Evolutionary conservation across 2,888 invertebrate species (phyloP), one percentile per base, ranked within the genome.

Genomic region (Scaeva pyrastri): DNA sequence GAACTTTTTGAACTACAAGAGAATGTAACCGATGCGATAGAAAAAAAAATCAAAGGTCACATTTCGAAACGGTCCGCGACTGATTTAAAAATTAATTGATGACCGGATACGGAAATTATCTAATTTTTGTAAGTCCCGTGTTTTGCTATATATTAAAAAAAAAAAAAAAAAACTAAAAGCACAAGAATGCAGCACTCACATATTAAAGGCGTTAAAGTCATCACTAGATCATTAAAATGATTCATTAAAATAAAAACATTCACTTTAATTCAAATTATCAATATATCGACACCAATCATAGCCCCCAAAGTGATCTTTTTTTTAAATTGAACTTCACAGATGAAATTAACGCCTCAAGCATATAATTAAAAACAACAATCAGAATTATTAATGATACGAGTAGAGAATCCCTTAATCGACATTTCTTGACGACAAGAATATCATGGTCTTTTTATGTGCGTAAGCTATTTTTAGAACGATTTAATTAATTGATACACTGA

Each of bases 41-140:
- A 1, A 56, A 26, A 52, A n/a, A n/a, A 55, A 71, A 72, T 48
- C 39, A 72, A 58, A 72, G 71, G 56, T 72, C 71, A 45, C 6
- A 72, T 45, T 72, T 72, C n/a, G 71, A 45, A 58, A 72, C 58
- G 45, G 58, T 52, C 23, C 52, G 39, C 31, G 5, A 62, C 12
- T 73, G 21, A 73, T 73, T 73, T 48, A 41, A 45, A 23, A 50
- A 58, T 36, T 36, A 73, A 76, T 68, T 39, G 68, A 48, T 48
- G 43, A 66, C 68, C 76, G 58, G 58, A 70, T 70, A 76, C 68
- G 68, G 76, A 76, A 68, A 76, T 70, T 56, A 74, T 55, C 52
- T n/a, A n/a, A 31, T 55, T 50, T 39, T 52, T 41, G 45, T 6
- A 43, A 60, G 21, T 45, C 26, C 45, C 64, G 31, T 66, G 64